phyloP scores from a whole-genome alignment of 2,888 invertebrate genomes.

The Andrena chrysosceles region DNA sequence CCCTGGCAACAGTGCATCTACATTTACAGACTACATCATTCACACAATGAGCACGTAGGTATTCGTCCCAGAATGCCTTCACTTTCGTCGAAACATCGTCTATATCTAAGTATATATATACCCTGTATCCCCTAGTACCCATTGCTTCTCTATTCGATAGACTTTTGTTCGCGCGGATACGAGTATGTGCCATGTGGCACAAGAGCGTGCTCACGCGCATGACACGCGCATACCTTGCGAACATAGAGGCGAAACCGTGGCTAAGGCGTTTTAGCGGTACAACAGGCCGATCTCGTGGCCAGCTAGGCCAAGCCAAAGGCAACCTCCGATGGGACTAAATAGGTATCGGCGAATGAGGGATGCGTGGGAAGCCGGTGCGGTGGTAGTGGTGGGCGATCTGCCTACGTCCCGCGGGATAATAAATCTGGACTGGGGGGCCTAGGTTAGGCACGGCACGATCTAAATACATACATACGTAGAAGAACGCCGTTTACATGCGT shows the following conservation, averaged over 20 bases:
- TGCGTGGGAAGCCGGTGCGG: constrained; percentile 80
- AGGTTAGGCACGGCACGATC: constrained; percentile 75
- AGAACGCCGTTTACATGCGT: constrained; percentile 77
- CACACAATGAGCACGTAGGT: background rate
- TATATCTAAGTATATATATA: no score
- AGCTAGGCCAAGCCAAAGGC: constrained; percentile 62
- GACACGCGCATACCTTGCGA: constrained; percentile 7
- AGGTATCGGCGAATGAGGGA: constrained; percentile 81
- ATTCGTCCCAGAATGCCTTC: background rate
- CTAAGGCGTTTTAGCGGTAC: constrained; percentile 45
- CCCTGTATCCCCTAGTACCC: background rate
- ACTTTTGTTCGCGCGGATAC: background rate
- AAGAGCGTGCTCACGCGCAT: constrained; percentile 1
- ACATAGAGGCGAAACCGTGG: constrained; percentile 23
- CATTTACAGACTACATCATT: background rate
- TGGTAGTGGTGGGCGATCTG: constrained; percentile 79
- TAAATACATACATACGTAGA: constrained; percentile 81
- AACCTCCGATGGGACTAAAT: constrained; percentile 71
- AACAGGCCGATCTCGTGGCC: constrained; percentile 58
- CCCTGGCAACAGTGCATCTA: no score
- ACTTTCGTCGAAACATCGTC: no score
- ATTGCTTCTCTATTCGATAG: background rate
- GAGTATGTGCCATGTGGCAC: no score
- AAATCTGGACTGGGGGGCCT: constrained; percentile 75
- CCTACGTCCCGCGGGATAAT: constrained; percentile 79